Percentiles rank a stretch among this genome's conserved stretches.
phyloP scores from a whole-genome alignment of 1,140 invertebrate species.

The Diprion similis region DNA sequence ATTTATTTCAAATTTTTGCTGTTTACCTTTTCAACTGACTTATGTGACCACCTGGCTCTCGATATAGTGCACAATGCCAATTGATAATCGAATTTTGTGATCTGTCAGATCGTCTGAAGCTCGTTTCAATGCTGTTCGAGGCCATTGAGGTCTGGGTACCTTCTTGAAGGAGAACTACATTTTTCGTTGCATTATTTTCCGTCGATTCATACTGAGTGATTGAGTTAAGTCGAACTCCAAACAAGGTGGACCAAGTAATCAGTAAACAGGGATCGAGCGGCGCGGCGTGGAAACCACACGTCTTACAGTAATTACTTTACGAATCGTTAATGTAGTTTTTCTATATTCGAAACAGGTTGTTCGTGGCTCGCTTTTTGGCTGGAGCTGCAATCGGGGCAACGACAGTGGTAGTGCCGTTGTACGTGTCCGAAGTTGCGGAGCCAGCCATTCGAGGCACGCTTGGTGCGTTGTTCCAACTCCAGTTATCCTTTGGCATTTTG shows the following conservation, averaged over 20 bases:
- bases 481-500: slow-evolving; percentile 71
- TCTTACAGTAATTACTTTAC: too few relatives aligned
- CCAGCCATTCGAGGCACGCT: slow-evolving; percentile 67
- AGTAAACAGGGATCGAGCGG: slow-evolving; percentile 48
- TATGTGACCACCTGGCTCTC: too few relatives aligned
- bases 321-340: neutral
- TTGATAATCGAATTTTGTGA: too few relatives aligned
- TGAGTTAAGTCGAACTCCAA: too few relatives aligned
- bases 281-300: neutral
- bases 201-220: too few relatives aligned
- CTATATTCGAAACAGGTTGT: slow-evolving; percentile 48
- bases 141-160: too few relatives aligned
- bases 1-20: neutral
- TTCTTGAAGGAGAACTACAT: too few relatives aligned
- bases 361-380: slow-evolving; percentile 69
- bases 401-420: slow-evolving; percentile 69
- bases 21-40: too few relatives aligned
- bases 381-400: slow-evolving; percentile 71
- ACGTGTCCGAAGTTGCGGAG: slow-evolving; percentile 73
- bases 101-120: too few relatives aligned
- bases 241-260: too few relatives aligned
- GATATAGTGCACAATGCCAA: too few relatives aligned
- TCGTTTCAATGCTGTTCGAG: too few relatives aligned
- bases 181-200: slow-evolving; percentile 26
- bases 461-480: slow-evolving; percentile 73